Percentiles rank a stretch among this genome's conserved stretches.
Evolutionary conservation across 2,113 vertebrate species (phyloP).

Genomic region (Chascanopsetta lugubris): DNA sequence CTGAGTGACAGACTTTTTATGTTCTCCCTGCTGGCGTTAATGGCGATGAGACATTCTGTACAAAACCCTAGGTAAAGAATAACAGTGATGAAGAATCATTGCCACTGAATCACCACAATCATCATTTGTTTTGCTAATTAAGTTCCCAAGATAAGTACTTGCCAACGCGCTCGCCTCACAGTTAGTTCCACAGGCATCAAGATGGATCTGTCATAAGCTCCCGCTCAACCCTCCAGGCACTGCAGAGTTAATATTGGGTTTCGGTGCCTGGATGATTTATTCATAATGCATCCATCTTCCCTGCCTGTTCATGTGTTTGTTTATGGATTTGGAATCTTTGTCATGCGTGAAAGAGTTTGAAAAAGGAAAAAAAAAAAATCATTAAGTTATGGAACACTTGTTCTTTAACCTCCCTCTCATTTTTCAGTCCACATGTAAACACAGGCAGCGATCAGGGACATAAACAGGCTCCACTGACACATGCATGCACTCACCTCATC

Average conservation of each 20-base stretch:
- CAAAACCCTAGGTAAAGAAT: constrained; percentile 59
- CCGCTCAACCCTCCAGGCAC: constrained; percentile 64
- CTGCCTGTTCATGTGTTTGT: constrained; percentile 73
- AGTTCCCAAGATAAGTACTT: constrained; percentile 69
- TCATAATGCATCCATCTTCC: constrained; percentile 76
- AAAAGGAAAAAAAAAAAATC: constrained; percentile 58
- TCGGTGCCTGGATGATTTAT: constrained; percentile 72
- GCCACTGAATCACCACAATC: constrained; percentile 61
- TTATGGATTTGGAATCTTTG: constrained; percentile 72
- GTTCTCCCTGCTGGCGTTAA: constrained; percentile 29
- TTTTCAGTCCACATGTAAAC: constrained; percentile 43
- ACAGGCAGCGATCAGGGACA: not conserved
- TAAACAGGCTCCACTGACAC: not conserved
- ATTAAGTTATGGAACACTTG: constrained; percentile 73
- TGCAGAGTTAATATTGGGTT: constrained; percentile 72
- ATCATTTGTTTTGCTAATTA: constrained; percentile 75
- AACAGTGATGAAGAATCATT: constrained; percentile 70
- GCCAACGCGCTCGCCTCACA: constrained; percentile 54
- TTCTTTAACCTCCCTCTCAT: constrained; percentile 53
- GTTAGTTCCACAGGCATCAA: constrained; percentile 64
- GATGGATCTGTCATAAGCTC: constrained; percentile 64
- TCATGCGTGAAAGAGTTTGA: constrained; percentile 68
- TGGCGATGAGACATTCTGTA: constrained; percentile 27
- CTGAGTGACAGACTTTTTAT: constrained; percentile 21
- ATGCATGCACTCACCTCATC: not conserved